These are phyloP conservation scores for Oxyura jamaicensis DNA, from an alignment of 2,113 vertebrate species.

Conservation along the genomic window DNA sequence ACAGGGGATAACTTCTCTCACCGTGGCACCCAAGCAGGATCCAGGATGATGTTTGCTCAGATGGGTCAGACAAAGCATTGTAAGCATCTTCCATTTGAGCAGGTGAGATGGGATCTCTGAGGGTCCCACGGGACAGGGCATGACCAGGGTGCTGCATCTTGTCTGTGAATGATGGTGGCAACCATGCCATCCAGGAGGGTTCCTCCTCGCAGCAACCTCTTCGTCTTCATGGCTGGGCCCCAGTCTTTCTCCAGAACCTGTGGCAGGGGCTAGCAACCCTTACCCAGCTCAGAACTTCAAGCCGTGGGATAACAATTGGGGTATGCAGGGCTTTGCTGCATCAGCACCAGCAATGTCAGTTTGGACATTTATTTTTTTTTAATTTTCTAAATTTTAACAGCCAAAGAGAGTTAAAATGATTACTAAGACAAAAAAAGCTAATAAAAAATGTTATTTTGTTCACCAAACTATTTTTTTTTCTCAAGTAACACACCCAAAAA, in stretches of 20 bases:
- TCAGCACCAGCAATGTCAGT: background rate
- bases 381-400: background rate
- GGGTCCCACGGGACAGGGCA: rapidly evolving
- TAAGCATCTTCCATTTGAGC: background rate
- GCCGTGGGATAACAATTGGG: background rate
- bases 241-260: background rate
- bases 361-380: background rate
- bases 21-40: rapidly evolving
- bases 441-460: background rate
- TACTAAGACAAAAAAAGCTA: background rate
- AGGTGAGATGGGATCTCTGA: background rate
- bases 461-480: rapidly evolving
- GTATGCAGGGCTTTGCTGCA: background rate
- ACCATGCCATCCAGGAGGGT: background rate
- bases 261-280: background rate
- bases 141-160: background rate
- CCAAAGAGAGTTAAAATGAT: background rate
- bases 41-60: background rate
- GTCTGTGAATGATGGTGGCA: background rate
- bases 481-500: background rate
- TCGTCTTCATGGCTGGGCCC: background rate
- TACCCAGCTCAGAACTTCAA: no score
- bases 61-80: background rate
- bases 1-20: background rate
- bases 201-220: background rate